These are phyloP conservation scores for Caenorhabditis sp. DNA, from an alignment of 2,888 invertebrate genomes.

Conservation along the genomic window DNA sequence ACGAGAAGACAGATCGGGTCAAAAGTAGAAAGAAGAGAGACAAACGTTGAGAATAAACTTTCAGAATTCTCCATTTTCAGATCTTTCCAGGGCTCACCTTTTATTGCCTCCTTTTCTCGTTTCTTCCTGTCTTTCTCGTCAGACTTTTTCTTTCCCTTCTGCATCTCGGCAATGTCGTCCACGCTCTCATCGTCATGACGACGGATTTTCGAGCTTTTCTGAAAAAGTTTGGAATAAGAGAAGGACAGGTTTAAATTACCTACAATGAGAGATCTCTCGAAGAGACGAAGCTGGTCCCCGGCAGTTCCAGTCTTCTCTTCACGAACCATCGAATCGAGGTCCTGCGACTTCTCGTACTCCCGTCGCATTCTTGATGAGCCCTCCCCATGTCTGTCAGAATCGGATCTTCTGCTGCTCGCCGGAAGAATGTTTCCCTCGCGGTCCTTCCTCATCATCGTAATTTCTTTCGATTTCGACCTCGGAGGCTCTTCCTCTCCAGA, in stretches of 20 bases:
- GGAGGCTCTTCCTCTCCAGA: constrained; percentile 58
- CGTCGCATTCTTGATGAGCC: constrained; percentile 67
- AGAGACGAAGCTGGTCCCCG: constrained; percentile 87
- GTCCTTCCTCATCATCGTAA: constrained; percentile 64
- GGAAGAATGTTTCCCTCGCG: constrained; percentile 66
- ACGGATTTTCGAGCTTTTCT: constrained; percentile 71
- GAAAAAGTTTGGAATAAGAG: constrained; percentile 13
- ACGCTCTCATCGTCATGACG: constrained; percentile 74
- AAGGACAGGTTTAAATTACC: too few species aligned
- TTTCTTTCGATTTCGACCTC: constrained; percentile 53
- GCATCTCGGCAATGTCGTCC: constrained; percentile 75
- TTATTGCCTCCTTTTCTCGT: constrained; percentile 59
- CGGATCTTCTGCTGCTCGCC: constrained; percentile 57
- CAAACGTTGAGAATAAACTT: too few species aligned
- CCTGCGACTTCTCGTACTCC: constrained; percentile 68
- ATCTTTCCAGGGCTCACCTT: constrained; percentile 60
- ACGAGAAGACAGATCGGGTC: constrained; percentile 12
- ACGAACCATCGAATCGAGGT: constrained; percentile 80
- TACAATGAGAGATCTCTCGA: constrained; percentile 80
- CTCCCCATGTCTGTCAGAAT: constrained; percentile 58
- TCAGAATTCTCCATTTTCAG: too few species aligned
- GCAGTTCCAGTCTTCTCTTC: constrained; percentile 87
- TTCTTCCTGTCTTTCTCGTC: constrained; percentile 70
- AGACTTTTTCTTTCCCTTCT: constrained; percentile 65
- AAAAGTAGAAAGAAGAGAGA: not conserved